A percentile compares a stretch with the other conserved stretches of the same genome.
These are phyloP conservation scores for Chunga burmeisteri DNA, from an alignment of 2,113 vertebrate genomes.

Conservation along the genomic window DNA sequence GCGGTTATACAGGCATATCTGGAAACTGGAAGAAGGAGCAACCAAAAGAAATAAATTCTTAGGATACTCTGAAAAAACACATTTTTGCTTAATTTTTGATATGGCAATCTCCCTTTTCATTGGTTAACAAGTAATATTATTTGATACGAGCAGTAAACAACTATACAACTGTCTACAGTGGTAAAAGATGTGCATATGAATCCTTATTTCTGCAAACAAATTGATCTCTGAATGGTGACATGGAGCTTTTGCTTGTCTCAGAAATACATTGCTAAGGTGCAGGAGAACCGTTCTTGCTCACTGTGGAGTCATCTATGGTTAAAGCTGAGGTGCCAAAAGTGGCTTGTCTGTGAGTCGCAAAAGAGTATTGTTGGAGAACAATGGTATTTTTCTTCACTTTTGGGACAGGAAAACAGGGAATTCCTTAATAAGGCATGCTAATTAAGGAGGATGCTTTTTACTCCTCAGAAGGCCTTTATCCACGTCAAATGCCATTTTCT, in stretches of 20 bases:
- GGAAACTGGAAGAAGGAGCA: not conserved
- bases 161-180: not conserved
- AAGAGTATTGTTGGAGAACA: not conserved
- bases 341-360: not conserved
- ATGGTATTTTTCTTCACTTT: not conserved
- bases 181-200: not conserved
- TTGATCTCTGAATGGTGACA: not conserved
- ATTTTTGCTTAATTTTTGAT: constrained; percentile 1
- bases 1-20: not conserved
- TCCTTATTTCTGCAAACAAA: not conserved
- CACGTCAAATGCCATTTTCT: constrained; percentile 34
- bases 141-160: not conserved
- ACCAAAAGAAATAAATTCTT: not conserved
- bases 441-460: not conserved
- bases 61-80: not conserved
- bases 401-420: not conserved
- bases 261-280: not conserved
- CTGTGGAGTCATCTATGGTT: not conserved
- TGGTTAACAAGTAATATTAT: not conserved
- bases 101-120: not conserved
- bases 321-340: not conserved
- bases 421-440: not conserved
- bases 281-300: not conserved
- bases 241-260: not conserved
- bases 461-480: constrained; percentile 4